These are phyloP conservation scores for Agrypnia vestita DNA, from an alignment of 1,140 invertebrate genomes.

Conservation along the genomic window DNA sequence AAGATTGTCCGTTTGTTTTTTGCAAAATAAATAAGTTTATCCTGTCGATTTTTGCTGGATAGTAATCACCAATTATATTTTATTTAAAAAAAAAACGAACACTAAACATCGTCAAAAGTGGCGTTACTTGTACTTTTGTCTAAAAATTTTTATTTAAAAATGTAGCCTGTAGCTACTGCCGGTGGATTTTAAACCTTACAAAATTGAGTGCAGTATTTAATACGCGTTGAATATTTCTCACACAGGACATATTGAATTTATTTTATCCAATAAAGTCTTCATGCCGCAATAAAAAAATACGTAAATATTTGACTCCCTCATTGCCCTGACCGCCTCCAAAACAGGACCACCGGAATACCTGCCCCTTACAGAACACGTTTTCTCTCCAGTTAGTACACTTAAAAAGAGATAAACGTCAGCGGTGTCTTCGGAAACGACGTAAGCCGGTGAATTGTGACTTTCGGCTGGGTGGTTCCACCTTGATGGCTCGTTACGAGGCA, in stretches of 20 bases:
- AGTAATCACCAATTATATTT: too few species aligned
- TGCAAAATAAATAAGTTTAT: too few species aligned
- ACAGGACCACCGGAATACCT: slow-evolving; percentile 17
- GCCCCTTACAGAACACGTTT: neutral
- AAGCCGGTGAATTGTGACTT: neutral
- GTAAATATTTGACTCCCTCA: slow-evolving; percentile 18
- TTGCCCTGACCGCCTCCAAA: slow-evolving; percentile 4
- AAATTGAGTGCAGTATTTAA: neutral
- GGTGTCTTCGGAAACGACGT: neutral
- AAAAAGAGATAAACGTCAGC: neutral
- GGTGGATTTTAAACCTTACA: neutral
- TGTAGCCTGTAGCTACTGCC: too few species aligned
- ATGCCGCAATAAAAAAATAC: neutral
- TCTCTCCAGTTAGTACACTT: neutral
- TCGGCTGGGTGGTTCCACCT: neutral
- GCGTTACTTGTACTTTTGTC: too few species aligned
- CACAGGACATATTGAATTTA: slow-evolving; percentile 1
- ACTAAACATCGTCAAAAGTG: too few species aligned
- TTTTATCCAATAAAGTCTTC: slow-evolving; percentile 16
- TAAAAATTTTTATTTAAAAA: too few species aligned
- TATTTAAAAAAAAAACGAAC: too few species aligned
- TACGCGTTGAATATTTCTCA: neutral
- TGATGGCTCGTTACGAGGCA: too few species aligned
- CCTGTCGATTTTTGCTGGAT: too few species aligned
- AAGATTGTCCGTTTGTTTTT: too few species aligned